phyloP scores from a whole-genome alignment of 2,888 invertebrate genomes.

The Parnassius mnemosyne region DNA sequence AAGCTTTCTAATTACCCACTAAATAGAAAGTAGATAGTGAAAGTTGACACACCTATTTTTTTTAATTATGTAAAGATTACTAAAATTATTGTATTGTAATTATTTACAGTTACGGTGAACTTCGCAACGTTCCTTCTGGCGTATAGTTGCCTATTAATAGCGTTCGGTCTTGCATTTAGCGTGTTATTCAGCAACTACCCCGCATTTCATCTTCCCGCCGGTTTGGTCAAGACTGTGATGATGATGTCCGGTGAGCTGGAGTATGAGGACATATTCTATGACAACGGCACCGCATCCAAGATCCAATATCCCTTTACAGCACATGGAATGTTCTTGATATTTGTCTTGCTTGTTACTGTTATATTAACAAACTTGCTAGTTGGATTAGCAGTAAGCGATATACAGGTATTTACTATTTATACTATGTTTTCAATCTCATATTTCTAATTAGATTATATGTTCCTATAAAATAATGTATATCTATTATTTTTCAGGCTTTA shows the following conservation, averaged over 20 bases:
- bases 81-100: slow-evolving; percentile 9
- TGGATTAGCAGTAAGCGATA: slow-evolving; percentile 92
- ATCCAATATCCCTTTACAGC: slow-evolving; percentile 86
- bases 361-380: slow-evolving; percentile 91
- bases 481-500: slow-evolving; percentile 77
- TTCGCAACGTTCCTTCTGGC: slow-evolving; percentile 90
- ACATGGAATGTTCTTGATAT: slow-evolving; percentile 87
- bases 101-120: slow-evolving; percentile 85
- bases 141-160: slow-evolving; percentile 89
- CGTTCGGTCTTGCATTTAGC: slow-evolving; percentile 90
- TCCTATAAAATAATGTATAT: neutral
- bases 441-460: no score
- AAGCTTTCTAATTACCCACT: no score
- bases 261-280: slow-evolving; percentile 91
- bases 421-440: no score
- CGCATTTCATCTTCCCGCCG: slow-evolving; percentile 84
- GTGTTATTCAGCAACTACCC: slow-evolving; percentile 89
- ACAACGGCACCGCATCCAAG: slow-evolving; percentile 64
- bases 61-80: no score
- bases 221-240: slow-evolving; percentile 88
- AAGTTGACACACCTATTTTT: no score
- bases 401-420: slow-evolving; percentile 73
- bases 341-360: slow-evolving; percentile 89
- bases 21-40: no score
- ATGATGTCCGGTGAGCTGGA: slow-evolving; percentile 95